A percentile compares a stretch with the other conserved stretches of the same genome.
phyloP scores from a whole-genome alignment of 2,888 invertebrate genomes.

The Melitaea athalia region DNA sequence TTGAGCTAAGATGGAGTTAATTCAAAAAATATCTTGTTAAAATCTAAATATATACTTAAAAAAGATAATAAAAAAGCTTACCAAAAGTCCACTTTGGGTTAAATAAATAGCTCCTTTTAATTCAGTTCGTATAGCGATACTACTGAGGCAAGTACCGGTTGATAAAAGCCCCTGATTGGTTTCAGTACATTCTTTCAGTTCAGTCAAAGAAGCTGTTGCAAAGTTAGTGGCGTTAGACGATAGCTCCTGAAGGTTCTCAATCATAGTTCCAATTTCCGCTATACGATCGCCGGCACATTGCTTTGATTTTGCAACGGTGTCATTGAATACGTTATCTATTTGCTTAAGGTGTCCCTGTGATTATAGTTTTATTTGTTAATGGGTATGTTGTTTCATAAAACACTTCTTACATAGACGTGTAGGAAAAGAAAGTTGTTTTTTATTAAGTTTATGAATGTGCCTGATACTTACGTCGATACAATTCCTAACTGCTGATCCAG shows the following conservation, averaged over 20 bases:
- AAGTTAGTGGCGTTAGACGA: slow-evolving; percentile 52
- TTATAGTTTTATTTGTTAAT: not conserved
- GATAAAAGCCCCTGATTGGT: slow-evolving; percentile 50
- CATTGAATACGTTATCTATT: slow-evolving; percentile 55
- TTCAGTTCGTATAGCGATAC: slow-evolving; percentile 60
- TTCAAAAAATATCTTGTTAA: too few relatives aligned
- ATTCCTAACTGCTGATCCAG: slow-evolving; percentile 51
- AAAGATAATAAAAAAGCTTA: slow-evolving; percentile 40
- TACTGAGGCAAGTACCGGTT: slow-evolving; percentile 60
- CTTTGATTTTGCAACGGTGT: slow-evolving; percentile 49
- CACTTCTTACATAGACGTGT: too few relatives aligned
- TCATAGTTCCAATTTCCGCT: slow-evolving; percentile 50
- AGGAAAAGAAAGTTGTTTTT: not conserved
- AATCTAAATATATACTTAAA: too few relatives aligned
- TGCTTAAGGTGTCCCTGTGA: slow-evolving; percentile 54
- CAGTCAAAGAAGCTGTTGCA: slow-evolving; percentile 51
- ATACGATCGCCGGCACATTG: slow-evolving; percentile 62
- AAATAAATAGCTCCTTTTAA: slow-evolving; percentile 53
- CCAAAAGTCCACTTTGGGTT: slow-evolving; percentile 59
- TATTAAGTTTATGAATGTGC: not conserved
- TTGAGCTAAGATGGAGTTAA: too few relatives aligned
- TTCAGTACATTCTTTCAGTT: slow-evolving; percentile 61
- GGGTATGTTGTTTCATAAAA: too few relatives aligned
- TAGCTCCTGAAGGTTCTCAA: slow-evolving; percentile 48
- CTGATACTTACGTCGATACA: slow-evolving; percentile 63